Conservation (phyloP, 2,888 invertebrate genomes). For the Agrotis puta region DNA sequence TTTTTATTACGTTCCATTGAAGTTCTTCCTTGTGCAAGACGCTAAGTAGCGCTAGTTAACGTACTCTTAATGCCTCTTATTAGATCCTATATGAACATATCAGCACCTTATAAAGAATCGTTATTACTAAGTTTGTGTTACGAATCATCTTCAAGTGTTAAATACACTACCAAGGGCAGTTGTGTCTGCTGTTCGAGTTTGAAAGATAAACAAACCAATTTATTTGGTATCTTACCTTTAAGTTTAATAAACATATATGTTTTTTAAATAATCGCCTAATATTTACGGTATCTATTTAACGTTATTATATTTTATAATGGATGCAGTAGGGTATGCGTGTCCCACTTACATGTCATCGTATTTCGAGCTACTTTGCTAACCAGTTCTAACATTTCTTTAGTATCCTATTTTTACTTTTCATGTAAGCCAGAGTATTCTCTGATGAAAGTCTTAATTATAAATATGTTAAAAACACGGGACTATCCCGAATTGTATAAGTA, state of each 20-base stretch:
- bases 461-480: neutral
- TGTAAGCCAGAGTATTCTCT: too few relatives aligned
- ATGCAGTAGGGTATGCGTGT: conserved; percentile 10
- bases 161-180: conserved; percentile 83
- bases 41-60: conserved; percentile 75
- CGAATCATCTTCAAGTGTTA: conserved; percentile 82
- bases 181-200: conserved; percentile 64
- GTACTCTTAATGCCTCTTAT: conserved; percentile 80
- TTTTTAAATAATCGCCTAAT: neutral
- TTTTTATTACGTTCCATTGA: conserved; percentile 53
- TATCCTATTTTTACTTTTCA: neutral
- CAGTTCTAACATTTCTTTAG: neutral
- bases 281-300: neutral
- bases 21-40: conserved; percentile 70
- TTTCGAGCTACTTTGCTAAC: conserved; percentile 16
- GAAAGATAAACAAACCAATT: conserved; percentile 39
- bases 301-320: neutral
- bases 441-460: neutral
- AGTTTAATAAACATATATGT: neutral
- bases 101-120: conserved; percentile 85
- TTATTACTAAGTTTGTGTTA: conserved; percentile 83
- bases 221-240: conserved; percentile 20
- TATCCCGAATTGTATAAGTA: neutral
- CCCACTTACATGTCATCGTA: conserved; percentile 49
- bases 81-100: conserved; percentile 81